Evolutionary conservation across 2,113 vertebrate species (phyloP).

Genomic region (Myxocyprinus asiaticus): DNA sequence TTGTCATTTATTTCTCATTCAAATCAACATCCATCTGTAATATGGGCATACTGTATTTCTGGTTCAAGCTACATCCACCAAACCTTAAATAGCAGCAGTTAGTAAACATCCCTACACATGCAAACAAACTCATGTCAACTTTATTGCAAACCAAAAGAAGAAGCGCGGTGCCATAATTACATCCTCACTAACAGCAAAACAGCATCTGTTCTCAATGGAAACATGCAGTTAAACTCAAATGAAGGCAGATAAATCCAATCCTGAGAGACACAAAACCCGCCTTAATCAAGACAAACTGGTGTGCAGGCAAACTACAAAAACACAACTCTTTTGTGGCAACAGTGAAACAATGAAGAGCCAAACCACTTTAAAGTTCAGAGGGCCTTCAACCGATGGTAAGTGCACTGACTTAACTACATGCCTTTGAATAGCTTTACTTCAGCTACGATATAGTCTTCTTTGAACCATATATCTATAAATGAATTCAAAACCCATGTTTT

Average conservation of each 20-base stretch:
- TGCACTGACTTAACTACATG: not conserved
- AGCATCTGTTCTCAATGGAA: constrained; percentile 34
- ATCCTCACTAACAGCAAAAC: not conserved
- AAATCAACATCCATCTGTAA: too few relatives aligned
- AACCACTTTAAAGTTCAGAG: not conserved
- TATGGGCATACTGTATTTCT: too few relatives aligned
- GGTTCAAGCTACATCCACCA: not conserved
- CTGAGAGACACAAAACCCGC: not conserved
- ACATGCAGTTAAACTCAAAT: not conserved
- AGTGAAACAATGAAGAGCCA: not conserved
- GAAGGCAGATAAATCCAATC: constrained; percentile 4
- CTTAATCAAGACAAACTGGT: constrained; percentile 29
- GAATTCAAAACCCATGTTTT: not conserved
- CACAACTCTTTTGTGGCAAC: not conserved
- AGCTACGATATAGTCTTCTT: not conserved
- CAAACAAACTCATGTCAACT: constrained; percentile 1
- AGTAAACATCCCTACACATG: not conserved
- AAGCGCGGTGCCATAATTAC: constrained; percentile 8
- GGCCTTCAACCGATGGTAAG: too few relatives aligned
- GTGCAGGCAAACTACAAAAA: not conserved
- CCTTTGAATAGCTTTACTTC: not conserved
- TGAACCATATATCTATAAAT: not conserved
- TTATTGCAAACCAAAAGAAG: constrained; percentile 5
- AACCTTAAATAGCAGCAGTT: not conserved
- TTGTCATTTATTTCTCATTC: too few relatives aligned